Base-by-base conservation (phyloP, 2,797 vertebrate species). In the Salmo trutta region DNA sequence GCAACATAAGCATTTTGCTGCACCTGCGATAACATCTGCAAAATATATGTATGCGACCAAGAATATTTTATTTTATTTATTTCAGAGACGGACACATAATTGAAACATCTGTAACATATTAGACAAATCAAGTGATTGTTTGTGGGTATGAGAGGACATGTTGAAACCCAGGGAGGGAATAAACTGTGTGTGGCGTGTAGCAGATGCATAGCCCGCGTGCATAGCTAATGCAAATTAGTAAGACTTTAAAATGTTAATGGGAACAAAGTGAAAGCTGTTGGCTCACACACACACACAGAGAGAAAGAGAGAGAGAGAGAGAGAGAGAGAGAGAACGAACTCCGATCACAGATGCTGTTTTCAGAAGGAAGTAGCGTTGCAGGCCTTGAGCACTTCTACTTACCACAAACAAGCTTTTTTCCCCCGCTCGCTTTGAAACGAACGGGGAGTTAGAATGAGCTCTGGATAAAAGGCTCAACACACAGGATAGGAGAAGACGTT, bases 401-500 rank as follows among this genome's bases (percentile, higher is more conserved):
- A 86, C 88, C 86, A 91, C 90, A 10, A 91, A 91, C 83, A 87
- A 83, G 74, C 53, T 66, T 83, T 19, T 80, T 77, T 89, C 76
- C 41, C 41, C 80, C 10, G 24, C 29, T 5, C 31, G 84, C 89
- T 90, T 91, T 92, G 88, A 91, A 93, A 92, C 84, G 84, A 93
- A 92, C 85, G 83, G 83, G 80, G 82, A 89, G 87, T 90, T 89
- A 83, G 89, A 88, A 92, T 94, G 88, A 88, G 79, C 66, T 70
- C 10, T 29, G 89, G 91, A 92, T 90, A 86, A 91, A 91, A 93
- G 88, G 87, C 88, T 91, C 87, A 86, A 79, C 88, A 77, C 89
- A 85, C 90, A 89, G 90, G 86, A 91, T 92, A 90, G 90, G 88
- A 91, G 90, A 92, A 92, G 91, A 85, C 29, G 83, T 90, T 91